Percentiles rank a stretch among this genome's conserved stretches.
Conservation (phyloP, 2,888 invertebrate genomes). For the Cecidostiba fungosa region DNA sequence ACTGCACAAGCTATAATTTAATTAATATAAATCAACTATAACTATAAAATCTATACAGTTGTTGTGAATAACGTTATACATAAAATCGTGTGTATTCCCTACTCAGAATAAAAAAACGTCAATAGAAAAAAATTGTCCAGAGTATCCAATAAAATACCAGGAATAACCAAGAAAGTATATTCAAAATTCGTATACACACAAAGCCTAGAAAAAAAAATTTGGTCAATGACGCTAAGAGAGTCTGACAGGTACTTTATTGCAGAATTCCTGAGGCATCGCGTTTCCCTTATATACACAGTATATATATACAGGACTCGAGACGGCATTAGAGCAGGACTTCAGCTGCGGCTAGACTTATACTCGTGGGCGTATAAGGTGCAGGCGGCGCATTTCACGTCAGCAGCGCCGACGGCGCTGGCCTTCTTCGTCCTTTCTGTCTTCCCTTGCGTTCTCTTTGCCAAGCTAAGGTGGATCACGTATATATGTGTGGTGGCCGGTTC, state of each 20-base stretch:
- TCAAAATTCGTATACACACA: not conserved
- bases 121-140: too few species aligned
- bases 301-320: not conserved
- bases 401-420: not conserved
- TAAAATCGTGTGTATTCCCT: too few species aligned
- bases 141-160: too few species aligned
- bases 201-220: not conserved
- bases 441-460: not conserved
- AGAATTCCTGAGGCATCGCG: conserved; percentile 12
- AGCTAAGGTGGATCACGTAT: conserved; percentile 4
- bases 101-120: not conserved
- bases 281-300: not conserved
- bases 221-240: not conserved
- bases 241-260: conserved; percentile 17
- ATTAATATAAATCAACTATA: too few species aligned
- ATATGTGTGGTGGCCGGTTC: not conserved
- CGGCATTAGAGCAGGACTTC: not conserved
- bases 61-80: too few species aligned
- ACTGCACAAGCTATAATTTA: too few species aligned
- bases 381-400: conserved; percentile 15
- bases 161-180: not conserved
- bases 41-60: not conserved
- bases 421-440: not conserved
- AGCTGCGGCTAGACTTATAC: not conserved
- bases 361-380: not conserved